Evolutionary conservation across 2,113 vertebrate species (phyloP).

Genomic region (Lagopus leucura): DNA sequence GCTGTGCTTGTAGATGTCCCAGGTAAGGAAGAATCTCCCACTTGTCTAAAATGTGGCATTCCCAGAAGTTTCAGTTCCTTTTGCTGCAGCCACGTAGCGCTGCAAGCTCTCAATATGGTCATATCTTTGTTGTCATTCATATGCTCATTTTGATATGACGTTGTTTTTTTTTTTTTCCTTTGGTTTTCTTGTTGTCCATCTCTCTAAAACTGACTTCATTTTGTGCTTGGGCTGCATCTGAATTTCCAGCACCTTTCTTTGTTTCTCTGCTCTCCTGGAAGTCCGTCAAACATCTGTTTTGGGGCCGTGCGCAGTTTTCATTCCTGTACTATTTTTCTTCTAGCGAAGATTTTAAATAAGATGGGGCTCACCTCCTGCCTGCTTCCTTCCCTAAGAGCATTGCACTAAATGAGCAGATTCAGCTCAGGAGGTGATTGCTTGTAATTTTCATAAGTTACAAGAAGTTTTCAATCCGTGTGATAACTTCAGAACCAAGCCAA

Average conservation of each 20-base stretch:
- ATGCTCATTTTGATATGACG: not conserved
- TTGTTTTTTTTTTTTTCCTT: not conserved
- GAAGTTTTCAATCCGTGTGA: not conserved
- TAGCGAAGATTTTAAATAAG: not conserved
- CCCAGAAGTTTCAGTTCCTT: constrained; percentile 5
- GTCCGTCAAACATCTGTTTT: constrained; percentile 26
- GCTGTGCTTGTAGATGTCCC: not conserved
- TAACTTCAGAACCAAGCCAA: constrained; percentile 30
- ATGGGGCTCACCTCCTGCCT: not conserved
- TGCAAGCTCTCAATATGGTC: not conserved
- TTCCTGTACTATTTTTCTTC: constrained; percentile 6
- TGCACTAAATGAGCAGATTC: not conserved
- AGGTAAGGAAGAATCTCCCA: not conserved
- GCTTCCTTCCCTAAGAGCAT: not conserved
- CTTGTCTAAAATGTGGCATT: not conserved
- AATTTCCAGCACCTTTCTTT: constrained; percentile 47
- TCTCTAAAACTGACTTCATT: not conserved
- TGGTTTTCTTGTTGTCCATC: constrained; percentile 17
- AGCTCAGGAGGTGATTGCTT: not conserved
- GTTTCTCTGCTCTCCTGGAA: not conserved
- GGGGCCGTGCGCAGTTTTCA: not conserved
- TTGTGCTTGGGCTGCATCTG: not conserved
- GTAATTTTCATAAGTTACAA: not conserved
- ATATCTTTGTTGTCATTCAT: not conserved
- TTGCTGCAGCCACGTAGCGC: not conserved